A percentile compares a stretch with the other conserved stretches of the same genome.
phyloP scores from a whole-genome alignment of 2,797 vertebrate genomes.

The Propithecus deckenii region DNA sequence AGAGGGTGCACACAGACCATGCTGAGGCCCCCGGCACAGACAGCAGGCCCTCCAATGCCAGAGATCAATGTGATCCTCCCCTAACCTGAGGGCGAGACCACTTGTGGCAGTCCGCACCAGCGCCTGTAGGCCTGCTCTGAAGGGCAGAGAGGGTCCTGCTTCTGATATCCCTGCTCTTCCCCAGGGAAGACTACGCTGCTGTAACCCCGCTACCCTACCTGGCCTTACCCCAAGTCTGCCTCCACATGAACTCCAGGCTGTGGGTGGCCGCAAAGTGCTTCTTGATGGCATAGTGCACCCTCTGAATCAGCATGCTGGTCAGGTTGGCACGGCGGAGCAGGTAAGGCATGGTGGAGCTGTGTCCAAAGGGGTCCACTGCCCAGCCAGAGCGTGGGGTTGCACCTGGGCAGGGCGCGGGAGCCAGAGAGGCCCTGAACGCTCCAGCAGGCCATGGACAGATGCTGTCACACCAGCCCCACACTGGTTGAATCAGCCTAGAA shows the following conservation, averaged over 20 bases:
- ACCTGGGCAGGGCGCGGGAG: slow-evolving; percentile 81
- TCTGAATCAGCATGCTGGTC: slow-evolving; percentile 98
- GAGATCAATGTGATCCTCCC: fast-evolving
- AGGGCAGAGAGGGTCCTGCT: neutral
- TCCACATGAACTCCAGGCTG: slow-evolving; percentile 99
- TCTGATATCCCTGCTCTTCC: neutral
- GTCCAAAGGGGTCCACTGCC: slow-evolving; percentile 97
- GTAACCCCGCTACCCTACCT: neutral
- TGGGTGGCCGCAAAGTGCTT: slow-evolving; percentile 95
- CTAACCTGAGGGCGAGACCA: neutral
- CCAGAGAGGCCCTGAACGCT: neutral
- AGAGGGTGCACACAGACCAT: neutral
- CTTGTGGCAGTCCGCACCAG: neutral
- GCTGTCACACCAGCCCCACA: neutral
- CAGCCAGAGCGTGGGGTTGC: slow-evolving; percentile 92
- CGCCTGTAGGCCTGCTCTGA: neutral
- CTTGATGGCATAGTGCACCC: slow-evolving; percentile 97
- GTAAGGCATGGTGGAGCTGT: slow-evolving; percentile 98
- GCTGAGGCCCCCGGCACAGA: neutral
- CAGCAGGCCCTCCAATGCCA: neutral
- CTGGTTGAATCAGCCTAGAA: neutral
- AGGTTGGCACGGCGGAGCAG: slow-evolving; percentile 95
- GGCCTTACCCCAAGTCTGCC: slow-evolving; percentile 95
- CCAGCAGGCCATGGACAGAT: no score
- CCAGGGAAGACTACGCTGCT: neutral